These are phyloP conservation scores for Rhagium mordax DNA, from an alignment of 2,888 invertebrate genomes.

Conservation along the genomic window DNA sequence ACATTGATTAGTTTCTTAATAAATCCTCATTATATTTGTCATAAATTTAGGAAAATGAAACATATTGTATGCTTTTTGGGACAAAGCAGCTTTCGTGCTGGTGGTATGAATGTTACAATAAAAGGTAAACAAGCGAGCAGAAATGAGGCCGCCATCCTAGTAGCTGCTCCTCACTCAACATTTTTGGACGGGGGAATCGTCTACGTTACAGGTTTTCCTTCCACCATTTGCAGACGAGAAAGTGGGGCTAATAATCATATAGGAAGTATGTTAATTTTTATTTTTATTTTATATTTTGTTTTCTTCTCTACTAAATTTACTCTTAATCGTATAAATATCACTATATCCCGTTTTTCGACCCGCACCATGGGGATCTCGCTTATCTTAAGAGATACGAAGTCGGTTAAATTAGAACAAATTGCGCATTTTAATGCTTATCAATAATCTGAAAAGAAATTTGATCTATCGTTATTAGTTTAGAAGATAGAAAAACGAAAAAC, in stretches of 20 bases:
- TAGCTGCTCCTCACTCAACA: slow-evolving; percentile 91
- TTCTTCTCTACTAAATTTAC: background rate
- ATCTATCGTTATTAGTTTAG: too few species aligned
- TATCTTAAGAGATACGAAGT: too few species aligned
- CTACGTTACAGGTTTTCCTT: slow-evolving; percentile 86
- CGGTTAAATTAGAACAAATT: too few species aligned
- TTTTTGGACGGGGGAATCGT: slow-evolving; percentile 91
- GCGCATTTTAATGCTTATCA: too few species aligned
- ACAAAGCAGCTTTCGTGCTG: slow-evolving; percentile 81
- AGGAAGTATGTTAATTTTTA: slow-evolving; percentile 81
- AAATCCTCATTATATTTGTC: slow-evolving; percentile 3
- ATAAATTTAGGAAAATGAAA: slow-evolving; percentile 72
- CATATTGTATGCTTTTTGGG: slow-evolving; percentile 83
- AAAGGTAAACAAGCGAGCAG: slow-evolving; percentile 84
- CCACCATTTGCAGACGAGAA: slow-evolving; percentile 87
- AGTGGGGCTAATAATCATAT: slow-evolving; percentile 86
- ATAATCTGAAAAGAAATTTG: too few species aligned
- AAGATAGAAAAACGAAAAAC: too few species aligned
- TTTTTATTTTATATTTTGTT: background rate
- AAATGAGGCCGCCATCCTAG: slow-evolving; percentile 87
- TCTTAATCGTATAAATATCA: too few species aligned
- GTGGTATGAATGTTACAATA: slow-evolving; percentile 84
- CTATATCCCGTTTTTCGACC: too few species aligned
- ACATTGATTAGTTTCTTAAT: too few species aligned
- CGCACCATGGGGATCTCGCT: too few species aligned